Evolutionary conservation across 2,113 vertebrate species (phyloP).

Genomic region (Heloderma charlesbogerti): DNA sequence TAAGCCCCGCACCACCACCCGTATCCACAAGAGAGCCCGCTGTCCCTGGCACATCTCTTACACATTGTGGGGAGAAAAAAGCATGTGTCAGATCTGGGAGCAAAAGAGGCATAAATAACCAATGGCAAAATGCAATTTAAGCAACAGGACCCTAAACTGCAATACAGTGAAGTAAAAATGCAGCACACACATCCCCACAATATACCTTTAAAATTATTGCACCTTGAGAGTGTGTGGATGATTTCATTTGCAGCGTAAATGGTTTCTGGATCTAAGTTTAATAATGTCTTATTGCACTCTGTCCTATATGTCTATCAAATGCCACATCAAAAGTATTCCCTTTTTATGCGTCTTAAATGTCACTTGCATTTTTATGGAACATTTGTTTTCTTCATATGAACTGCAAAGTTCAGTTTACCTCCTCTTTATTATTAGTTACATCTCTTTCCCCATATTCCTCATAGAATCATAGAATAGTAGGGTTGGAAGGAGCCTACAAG

Average conservation of each 20-base stretch:
- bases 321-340: not conserved
- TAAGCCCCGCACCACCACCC: not conserved
- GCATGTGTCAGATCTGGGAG: not conserved
- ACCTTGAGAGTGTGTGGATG: not conserved
- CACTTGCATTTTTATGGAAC: not conserved
- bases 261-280: not conserved
- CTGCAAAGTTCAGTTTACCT: too few relatives aligned
- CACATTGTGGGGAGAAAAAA: not conserved
- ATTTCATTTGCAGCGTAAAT: slow-evolving; percentile 15
- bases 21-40: not conserved
- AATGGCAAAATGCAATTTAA: not conserved
- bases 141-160: not conserved
- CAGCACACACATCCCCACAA: not conserved
- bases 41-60: not conserved
- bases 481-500: too few relatives aligned
- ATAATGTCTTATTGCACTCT: not conserved
- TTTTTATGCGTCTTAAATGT: not conserved
- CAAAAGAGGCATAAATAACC: not conserved
- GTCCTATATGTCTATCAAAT: not conserved
- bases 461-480: too few relatives aligned
- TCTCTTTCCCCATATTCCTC: too few relatives aligned
- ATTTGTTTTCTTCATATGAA: not conserved
- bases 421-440: not conserved
- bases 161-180: not conserved
- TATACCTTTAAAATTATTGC: slow-evolving; percentile 9